Evolutionary conservation across 1,140 invertebrate species (phyloP).

Genomic region (Heliconius hewitsoni): DNA sequence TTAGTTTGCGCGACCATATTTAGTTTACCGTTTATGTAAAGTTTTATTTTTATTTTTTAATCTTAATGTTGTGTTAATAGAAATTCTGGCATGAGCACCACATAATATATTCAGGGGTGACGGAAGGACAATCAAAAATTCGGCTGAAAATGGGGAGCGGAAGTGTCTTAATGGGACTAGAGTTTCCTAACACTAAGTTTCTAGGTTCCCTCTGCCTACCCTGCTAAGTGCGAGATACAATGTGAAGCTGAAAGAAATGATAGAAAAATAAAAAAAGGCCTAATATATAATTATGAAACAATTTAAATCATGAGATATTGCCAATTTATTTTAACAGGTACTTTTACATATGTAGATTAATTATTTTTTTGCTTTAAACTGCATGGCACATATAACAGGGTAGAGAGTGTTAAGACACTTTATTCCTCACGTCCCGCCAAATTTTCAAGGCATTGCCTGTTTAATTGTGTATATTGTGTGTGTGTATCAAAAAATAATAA

Average conservation of each 20-base stretch:
- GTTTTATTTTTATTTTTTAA: no score
- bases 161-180: background rate
- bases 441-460: background rate
- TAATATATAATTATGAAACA: background rate
- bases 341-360: background rate
- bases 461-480: no score
- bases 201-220: background rate
- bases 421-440: background rate
- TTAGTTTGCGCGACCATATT: no score
- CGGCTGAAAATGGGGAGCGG: no score
- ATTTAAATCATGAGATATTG: background rate
- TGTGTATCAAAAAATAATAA: no score
- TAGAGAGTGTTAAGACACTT: background rate
- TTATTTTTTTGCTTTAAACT: background rate
- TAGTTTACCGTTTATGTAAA: no score
- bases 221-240: background rate
- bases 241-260: no score
- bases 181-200: background rate
- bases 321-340: slow-evolving; percentile 3
- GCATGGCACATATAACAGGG: background rate
- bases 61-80: no score
- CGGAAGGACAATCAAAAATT: no score
- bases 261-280: background rate
- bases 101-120: no score
- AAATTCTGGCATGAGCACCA: no score